phyloP scores from a whole-genome alignment of 2,888 invertebrate genomes.

The Idaea biselata region DNA sequence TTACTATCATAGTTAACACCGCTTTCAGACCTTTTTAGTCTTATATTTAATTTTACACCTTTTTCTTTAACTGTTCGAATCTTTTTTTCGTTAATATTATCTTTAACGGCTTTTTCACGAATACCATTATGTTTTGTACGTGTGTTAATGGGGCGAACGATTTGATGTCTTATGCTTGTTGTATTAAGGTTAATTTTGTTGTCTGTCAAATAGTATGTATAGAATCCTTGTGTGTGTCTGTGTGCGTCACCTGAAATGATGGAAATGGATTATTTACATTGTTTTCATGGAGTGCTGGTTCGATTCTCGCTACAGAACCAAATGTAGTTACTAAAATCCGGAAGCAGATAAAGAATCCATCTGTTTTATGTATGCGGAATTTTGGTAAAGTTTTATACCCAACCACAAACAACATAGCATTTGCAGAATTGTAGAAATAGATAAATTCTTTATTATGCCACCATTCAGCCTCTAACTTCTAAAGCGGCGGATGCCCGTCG shows the following conservation, averaged over 20 bases:
- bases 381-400: no score
- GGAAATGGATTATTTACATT: conserved; percentile 19
- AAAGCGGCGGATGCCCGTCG: no score
- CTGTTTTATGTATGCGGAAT: no score
- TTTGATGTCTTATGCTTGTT: conserved; percentile 21
- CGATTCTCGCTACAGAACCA: no score
- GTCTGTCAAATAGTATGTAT: conserved; percentile 38
- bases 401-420: no score
- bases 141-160: conserved; percentile 13
- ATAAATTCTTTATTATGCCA: no score
- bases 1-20: neutral
- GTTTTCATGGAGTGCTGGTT: conserved; percentile 1
- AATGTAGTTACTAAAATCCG: no score
- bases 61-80: conserved; percentile 3
- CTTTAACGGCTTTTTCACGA: conserved; percentile 2
- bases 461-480: no score
- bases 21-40: conserved; percentile 17
- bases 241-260: conserved; percentile 46
- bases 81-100: conserved; percentile 5
- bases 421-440: no score
- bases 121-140: neutral
- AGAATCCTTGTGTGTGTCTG: conserved; percentile 38
- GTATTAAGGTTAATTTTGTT: conserved; percentile 16
- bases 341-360: no score
- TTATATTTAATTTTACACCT: conserved; percentile 11